Conservation (phyloP, 37 sponge, comb jelly and placozoan species). For the Beroe ovata region DNA sequence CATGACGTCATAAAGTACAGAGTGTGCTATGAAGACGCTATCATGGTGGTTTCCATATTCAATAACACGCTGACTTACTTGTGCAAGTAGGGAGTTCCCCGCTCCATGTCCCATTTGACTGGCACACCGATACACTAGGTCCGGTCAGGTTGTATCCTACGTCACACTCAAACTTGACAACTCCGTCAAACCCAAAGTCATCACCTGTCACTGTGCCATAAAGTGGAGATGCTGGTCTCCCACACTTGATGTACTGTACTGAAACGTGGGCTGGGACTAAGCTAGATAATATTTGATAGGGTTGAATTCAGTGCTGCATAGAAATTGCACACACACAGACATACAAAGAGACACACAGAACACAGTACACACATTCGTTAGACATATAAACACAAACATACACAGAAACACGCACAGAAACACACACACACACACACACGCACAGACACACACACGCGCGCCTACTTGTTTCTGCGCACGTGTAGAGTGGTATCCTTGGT, state of each 20-base stretch:
- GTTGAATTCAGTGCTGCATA: too few species aligned
- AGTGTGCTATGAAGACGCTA: too few species aligned
- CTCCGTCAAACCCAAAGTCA: neutral
- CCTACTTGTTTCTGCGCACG: slow-evolving; percentile 36
- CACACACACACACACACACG: too few species aligned
- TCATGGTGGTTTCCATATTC: too few species aligned
- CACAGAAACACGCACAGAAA: too few species aligned
- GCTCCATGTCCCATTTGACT: slow-evolving; percentile 36
- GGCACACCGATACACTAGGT: neutral
- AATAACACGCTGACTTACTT: slow-evolving; percentile 5
- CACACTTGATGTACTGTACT: slow-evolving; percentile 21
- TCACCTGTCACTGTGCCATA: neutral
- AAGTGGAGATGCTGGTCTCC: neutral
- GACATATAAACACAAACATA: too few species aligned
- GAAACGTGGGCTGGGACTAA: neutral
- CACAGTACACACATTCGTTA: too few species aligned
- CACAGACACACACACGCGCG: too few species aligned
- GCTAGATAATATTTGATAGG: neutral
- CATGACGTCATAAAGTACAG: neutral
- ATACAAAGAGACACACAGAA: too few species aligned
- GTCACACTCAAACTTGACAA: slow-evolving; percentile 12
- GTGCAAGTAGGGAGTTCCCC: neutral
- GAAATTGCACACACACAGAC: too few species aligned
- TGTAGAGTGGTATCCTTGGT: neutral
- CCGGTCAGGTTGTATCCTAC: slow-evolving; percentile 9